These are phyloP conservation scores for Calosoma granatense DNA, from an alignment of 1,140 invertebrate genomes.

Conservation along the genomic window DNA sequence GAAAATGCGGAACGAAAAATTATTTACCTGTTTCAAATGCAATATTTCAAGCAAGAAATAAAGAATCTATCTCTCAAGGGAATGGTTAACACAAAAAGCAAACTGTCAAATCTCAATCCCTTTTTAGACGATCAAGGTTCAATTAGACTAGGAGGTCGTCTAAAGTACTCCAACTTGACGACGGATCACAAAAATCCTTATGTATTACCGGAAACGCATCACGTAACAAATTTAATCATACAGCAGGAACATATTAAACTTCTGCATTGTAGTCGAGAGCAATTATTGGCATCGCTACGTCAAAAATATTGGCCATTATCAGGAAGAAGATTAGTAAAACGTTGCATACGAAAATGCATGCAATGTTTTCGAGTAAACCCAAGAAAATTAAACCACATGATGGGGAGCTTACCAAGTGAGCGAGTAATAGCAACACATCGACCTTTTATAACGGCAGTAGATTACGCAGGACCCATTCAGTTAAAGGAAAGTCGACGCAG, in stretches of 20 bases:
- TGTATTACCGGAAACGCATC: constrained; percentile 27
- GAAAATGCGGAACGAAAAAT: background rate
- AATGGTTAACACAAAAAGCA: constrained; percentile 7
- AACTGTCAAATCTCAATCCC: constrained; percentile 22
- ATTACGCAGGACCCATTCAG: constrained; percentile 29
- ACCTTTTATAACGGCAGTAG: constrained; percentile 24
- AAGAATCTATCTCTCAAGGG: background rate
- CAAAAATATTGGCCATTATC: constrained; percentile 25
- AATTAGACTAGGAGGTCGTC: constrained; percentile 33
- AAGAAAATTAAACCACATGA: constrained; percentile 13
- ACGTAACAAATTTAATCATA: constrained; percentile 29
- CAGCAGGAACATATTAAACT: constrained; percentile 24
- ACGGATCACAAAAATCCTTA: constrained; percentile 33
- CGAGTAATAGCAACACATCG: constrained; percentile 15
- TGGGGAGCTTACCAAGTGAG: constrained; percentile 25
- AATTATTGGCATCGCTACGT: constrained; percentile 20
- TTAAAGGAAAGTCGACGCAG: constrained; percentile 13
- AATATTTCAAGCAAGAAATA: background rate
- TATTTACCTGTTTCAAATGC: background rate
- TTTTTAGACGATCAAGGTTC: constrained; percentile 30
- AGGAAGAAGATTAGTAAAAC: constrained; percentile 20
- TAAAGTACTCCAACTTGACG: constrained; percentile 24
- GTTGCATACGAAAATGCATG: constrained; percentile 24
- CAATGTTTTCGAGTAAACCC: constrained; percentile 22
- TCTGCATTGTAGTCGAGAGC: constrained; percentile 30